Conservation (phyloP, 2,888 invertebrate species). For the Drosophila nigricruria region DNA sequence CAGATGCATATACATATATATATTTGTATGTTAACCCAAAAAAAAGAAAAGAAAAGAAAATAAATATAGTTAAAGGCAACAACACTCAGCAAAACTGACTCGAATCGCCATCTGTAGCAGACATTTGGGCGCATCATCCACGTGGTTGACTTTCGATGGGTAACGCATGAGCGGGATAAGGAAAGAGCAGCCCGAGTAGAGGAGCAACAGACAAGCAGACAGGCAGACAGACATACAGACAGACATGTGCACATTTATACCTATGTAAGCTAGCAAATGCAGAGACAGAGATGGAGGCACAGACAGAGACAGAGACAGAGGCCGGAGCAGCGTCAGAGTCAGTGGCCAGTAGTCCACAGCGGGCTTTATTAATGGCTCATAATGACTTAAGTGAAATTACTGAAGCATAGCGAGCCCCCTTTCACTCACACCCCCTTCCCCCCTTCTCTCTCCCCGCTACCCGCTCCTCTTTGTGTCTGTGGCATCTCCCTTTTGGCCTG, state of each 20-base stretch:
- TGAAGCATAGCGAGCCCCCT: slow-evolving; percentile 75
- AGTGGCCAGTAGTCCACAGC: slow-evolving; percentile 44
- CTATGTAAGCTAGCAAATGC: slow-evolving; percentile 38
- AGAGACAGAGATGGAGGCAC: neutral
- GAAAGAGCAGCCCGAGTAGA: neutral
- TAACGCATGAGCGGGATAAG: slow-evolving; percentile 10
- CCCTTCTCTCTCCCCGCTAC: neutral
- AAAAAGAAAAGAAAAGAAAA: neutral
- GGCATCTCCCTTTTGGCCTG: slow-evolving; percentile 50
- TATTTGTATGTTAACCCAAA: neutral
- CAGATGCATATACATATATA: neutral
- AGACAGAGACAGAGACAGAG: neutral
- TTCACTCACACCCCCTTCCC: slow-evolving; percentile 10
- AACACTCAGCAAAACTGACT: slow-evolving; percentile 15
- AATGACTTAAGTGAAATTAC: slow-evolving; percentile 83
- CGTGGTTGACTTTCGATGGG: slow-evolving; percentile 40
- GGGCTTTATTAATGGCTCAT: slow-evolving; percentile 80
- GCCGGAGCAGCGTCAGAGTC: slow-evolving; percentile 5
- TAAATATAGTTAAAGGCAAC: slow-evolving; percentile 12
- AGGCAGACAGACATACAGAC: slow-evolving; percentile 2
- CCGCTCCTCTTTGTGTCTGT: slow-evolving; percentile 32
- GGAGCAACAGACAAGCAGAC: slow-evolving; percentile 1
- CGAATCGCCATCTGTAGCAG: slow-evolving; percentile 29
- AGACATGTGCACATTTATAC: slow-evolving; percentile 38
- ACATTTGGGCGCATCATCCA: slow-evolving; percentile 43